Evolutionary conservation across 2,113 vertebrate species (phyloP).

Genomic region (Gila orcuttii): DNA sequence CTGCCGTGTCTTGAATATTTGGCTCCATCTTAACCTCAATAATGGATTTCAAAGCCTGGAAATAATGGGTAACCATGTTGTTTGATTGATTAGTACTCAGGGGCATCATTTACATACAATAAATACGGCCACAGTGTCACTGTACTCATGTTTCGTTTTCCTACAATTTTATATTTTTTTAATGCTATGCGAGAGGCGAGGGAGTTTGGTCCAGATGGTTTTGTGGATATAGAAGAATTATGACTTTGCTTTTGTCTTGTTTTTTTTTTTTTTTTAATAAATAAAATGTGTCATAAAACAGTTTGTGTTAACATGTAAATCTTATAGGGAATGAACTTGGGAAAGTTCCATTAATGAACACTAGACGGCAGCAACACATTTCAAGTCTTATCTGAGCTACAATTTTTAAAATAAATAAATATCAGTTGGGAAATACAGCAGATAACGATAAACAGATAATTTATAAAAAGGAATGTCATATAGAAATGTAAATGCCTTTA

Average conservation of each 20-base stretch:
- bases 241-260: constrained; percentile 61
- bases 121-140: constrained; percentile 9
- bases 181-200: background rate
- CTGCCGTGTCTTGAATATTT: background rate
- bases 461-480: background rate
- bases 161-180: background rate
- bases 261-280: constrained; percentile 59
- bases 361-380: constrained; percentile 23
- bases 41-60: background rate
- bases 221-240: constrained; percentile 55
- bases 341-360: background rate
- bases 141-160: constrained; percentile 12
- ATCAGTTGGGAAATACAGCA: background rate
- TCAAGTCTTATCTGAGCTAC: background rate
- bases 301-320: background rate
- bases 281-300: constrained; percentile 61
- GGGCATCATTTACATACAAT: constrained; percentile 34
- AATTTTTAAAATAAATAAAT: background rate
- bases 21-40: constrained; percentile 1
- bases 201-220: constrained; percentile 60
- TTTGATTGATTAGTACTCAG: constrained; percentile 52
- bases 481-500: background rate
- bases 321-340: background rate
- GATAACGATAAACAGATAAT: background rate
- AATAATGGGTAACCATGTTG: constrained; percentile 20